phyloP scores from a whole-genome alignment of 1,140 invertebrate species.

The Dreissena rostriformis region DNA sequence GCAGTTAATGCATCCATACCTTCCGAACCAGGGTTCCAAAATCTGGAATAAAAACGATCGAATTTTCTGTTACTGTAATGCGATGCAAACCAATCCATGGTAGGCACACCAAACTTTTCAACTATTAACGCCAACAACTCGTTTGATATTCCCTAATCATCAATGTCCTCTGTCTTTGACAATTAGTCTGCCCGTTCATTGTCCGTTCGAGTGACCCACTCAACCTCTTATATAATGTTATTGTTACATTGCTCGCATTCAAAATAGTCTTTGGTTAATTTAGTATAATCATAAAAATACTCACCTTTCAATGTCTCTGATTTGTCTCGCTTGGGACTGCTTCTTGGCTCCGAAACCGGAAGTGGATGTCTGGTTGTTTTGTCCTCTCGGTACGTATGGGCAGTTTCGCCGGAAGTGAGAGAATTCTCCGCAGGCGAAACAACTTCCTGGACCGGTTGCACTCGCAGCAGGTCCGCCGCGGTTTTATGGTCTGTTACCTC shows the following conservation, averaged over 20 bases:
- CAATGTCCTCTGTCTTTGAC: slow-evolving; percentile 15
- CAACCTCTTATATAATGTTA: neutral
- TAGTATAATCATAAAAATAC: slow-evolving; percentile 24
- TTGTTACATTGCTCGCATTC: neutral
- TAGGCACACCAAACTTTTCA: neutral
- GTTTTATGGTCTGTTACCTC: neutral
- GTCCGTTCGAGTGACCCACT: slow-evolving; percentile 23
- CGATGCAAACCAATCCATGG: slow-evolving; percentile 23
- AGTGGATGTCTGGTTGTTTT: slow-evolving; percentile 2
- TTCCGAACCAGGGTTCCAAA: neutral
- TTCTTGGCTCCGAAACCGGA: too few species aligned
- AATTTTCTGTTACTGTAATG: slow-evolving; percentile 10
- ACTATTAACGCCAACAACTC: too few species aligned
- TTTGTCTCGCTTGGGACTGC: too few species aligned
- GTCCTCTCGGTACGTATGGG: neutral
- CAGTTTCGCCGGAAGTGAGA: neutral
- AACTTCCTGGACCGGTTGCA: neutral
- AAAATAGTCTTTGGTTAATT: slow-evolving; percentile 9
- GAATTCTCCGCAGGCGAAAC: neutral
- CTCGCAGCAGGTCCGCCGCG: neutral
- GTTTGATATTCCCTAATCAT: slow-evolving; percentile 21
- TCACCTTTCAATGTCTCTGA: slow-evolving; percentile 39
- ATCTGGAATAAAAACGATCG: slow-evolving; percentile 10
- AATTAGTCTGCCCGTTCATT: slow-evolving; percentile 21
- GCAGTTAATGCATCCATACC: slow-evolving; percentile 15